Percentiles rank a stretch among this genome's conserved stretches.
These are phyloP conservation scores for Scrobipalpa atriplicella DNA, from an alignment of 2,888 invertebrate genomes.

Conservation along the genomic window DNA sequence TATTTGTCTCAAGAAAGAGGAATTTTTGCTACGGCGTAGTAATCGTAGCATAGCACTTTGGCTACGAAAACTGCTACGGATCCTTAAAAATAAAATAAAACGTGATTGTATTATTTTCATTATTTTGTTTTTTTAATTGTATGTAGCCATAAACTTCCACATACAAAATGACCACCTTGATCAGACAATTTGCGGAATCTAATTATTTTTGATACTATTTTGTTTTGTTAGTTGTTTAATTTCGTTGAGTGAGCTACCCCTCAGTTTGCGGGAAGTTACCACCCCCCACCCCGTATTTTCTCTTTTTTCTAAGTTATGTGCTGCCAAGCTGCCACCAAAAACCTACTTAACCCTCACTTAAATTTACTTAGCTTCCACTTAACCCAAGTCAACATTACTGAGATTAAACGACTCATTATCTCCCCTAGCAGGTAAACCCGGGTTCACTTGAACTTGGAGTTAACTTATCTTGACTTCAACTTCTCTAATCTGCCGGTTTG, in stretches of 20 bases:
- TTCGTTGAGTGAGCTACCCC: no score
- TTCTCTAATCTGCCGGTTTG: slow-evolving; percentile 20
- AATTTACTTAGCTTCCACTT: slow-evolving; percentile 12
- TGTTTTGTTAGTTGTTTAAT: no score
- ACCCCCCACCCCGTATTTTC: no score
- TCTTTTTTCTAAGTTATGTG: not conserved
- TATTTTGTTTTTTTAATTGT: no score
- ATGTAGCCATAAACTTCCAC: no score
- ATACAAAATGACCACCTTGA: no score
- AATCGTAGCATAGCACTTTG: not conserved
- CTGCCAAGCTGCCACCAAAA: not conserved
- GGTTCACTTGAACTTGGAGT: slow-evolving; percentile 21
- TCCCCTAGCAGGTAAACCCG: slow-evolving; percentile 24
- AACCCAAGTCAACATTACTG: slow-evolving; percentile 20
- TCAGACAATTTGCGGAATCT: no score
- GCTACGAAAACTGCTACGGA: not conserved
- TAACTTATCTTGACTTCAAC: slow-evolving; percentile 22
- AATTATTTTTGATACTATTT: no score
- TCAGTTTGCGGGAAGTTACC: no score
- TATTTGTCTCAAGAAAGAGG: not conserved
- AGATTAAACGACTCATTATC: slow-evolving; percentile 30
- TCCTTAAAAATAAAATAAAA: not conserved
- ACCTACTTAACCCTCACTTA: not conserved
- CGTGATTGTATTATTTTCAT: no score
- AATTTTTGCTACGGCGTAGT: not conserved